Conservation (phyloP, 2,797 vertebrate species). For the Pempheris klunzingeri region DNA sequence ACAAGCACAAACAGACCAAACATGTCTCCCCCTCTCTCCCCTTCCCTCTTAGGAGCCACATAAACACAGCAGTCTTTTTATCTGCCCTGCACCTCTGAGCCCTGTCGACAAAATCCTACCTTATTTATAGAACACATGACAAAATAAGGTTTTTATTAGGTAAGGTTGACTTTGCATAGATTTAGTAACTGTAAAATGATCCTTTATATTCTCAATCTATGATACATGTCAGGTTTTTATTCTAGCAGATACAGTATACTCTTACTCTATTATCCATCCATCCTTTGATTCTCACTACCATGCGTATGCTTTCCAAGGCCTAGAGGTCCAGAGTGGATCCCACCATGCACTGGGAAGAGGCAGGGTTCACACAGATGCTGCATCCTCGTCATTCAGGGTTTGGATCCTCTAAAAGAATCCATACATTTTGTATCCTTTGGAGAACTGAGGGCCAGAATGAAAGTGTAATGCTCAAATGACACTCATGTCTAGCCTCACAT, state of each 20-base stretch:
- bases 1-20: constrained; percentile 51
- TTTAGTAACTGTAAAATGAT: constrained; percentile 3
- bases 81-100: constrained; percentile 33
- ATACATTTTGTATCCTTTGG: not conserved
- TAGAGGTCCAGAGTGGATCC: not conserved
- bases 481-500: not conserved
- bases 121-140: not conserved
- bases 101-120: constrained; percentile 16
- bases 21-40: constrained; percentile 15
- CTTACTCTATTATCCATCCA: not conserved
- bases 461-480: not conserved
- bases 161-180: not conserved
- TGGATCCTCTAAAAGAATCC: constrained; percentile 1
- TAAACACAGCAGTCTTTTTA: constrained; percentile 41
- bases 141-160: constrained; percentile 3
- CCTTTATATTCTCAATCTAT: not conserved
- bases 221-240: not conserved
- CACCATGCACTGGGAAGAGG: not conserved
- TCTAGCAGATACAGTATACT: not conserved
- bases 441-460: not conserved
- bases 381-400: constrained; percentile 7
- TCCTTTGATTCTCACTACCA: not conserved
- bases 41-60: constrained; percentile 32
- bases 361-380: constrained; percentile 5
- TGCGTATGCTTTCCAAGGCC: not conserved